Base-by-base conservation (phyloP, 92 coral and sea anemone genomes). In the Micromussa lordhowensis region DNA sequence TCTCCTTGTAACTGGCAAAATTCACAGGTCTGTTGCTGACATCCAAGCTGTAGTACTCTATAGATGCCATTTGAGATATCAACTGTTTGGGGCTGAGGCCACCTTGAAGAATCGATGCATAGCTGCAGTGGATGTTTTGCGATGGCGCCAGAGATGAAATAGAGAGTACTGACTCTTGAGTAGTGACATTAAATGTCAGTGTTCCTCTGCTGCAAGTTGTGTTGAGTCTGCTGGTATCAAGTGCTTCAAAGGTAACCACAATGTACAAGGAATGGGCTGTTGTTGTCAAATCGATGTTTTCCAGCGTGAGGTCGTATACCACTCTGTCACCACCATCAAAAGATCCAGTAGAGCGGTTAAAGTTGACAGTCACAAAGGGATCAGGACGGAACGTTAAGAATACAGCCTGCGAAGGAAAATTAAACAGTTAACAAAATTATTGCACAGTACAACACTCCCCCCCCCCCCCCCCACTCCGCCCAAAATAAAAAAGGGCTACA, bases 321-420 rank as follows among this genome's bases (percentile, higher is more conserved):
- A 98, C 95, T 34, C 81, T 54, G 79, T 98, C 99, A 9, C 98
- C 99, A 1, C 93, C 94, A 84, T 98, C 99, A 82, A 96, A 88
- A 19, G 81, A 77, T n/a, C 91, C 93, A 22, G 61, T 54, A 24
- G 90, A 72, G 0, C 96, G 87, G 9, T 75, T 63, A 57, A 94
- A 94, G 13, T 54, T 34, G 26, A 94, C 85, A 26, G 87, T 82
- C 64, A 96, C 82, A 71, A 86, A 98, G 0, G 98, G 94, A 19
- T 86, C 82, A 18, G 98, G 98, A 28, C 99, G 96, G 78, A 94
- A 89, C 16, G 98, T 94, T 22, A 92, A 64, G 87, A 97, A 86
- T 28, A 81, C 57, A 26, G 82, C 97, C 99, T 97, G 87, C n/a
- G 54, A n/a, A 73, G 54, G 34, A 78, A 88, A 73, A 73, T 28